A percentile compares a stretch with the other conserved stretches of the same genome.
These are phyloP conservation scores for Marcusenius ussheri DNA, from an alignment of 2,113 vertebrate species.

Conservation along the genomic window DNA sequence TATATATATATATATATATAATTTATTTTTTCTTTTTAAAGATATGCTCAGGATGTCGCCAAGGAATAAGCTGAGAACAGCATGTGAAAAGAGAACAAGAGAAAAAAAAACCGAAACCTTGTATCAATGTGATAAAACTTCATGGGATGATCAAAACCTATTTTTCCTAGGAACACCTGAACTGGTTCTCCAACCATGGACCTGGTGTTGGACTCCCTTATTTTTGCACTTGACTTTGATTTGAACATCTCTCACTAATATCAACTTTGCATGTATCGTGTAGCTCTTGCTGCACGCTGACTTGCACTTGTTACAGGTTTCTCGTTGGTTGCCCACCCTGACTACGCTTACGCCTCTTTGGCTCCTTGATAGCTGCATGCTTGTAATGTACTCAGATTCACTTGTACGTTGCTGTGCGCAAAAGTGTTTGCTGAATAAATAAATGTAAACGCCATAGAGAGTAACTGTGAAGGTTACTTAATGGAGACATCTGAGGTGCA, in stretches of 20 bases:
- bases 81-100: not conserved
- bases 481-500: not conserved
- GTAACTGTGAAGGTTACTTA: not conserved
- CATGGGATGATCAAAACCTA: not conserved
- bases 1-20: no score
- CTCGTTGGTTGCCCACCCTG: not conserved
- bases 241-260: not conserved
- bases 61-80: not conserved
- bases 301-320: not conserved
- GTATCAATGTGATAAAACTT: not conserved
- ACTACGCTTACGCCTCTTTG: not conserved
- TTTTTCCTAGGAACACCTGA: not conserved
- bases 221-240: not conserved
- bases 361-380: not conserved
- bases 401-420: not conserved
- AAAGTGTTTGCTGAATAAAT: not conserved
- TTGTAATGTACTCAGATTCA: not conserved
- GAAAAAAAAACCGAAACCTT: not conserved
- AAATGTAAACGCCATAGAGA: not conserved
- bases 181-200: not conserved
- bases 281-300: not conserved
- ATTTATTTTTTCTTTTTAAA: not conserved
- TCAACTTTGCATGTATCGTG: not conserved
- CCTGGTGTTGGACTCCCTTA: not conserved
- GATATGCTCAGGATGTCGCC: not conserved